Base-by-base conservation (phyloP, 2,113 vertebrate species). In the western clawed frog (Xenopus tropicalis) region DNA sequence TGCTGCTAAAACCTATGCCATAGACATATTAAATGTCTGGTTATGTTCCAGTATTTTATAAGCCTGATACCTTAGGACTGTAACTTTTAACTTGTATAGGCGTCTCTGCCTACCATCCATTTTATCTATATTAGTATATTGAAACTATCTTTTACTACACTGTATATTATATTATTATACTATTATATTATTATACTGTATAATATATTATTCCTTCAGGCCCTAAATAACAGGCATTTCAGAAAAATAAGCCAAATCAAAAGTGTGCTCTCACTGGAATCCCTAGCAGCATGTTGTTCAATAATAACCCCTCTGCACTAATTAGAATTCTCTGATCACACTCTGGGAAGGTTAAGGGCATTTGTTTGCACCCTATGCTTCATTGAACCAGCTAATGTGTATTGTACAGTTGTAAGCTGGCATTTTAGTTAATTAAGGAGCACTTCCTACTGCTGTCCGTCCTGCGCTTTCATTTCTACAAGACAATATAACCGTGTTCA, bases 401-500 rank as follows among this genome's bases (percentile, higher is more conserved):
- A 9, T 5, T 52, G 24, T 69, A 64, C 52, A 51, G 69, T 61
- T 66, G 73, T 48, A 68, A 37, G 46, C 44, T 19, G 68, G 24
- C 57, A n/a, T 69, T 61, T 54, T 51, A 52, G 56, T 74, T 74
- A 74, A 74, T 74, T 74, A 74, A 68, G 46, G 72, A 44, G 48
- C 72, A 42, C 65, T 68, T 74, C 56, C 56, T 68, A 42, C 43
- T 74, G 22, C 64, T 37, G 72, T 14, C 56, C 59, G 56, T 61
- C 72, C 24, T 11, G 21, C 37, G 66, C 54, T 48, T 58, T 46
- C n/a, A 64, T 23, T 48, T 61, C 61, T 61, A 61, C 57, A 68
- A 68, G 24, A 61, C 72, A 67, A 42, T 43, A 12, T 61, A 69
- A 54, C 24, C n/a, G 51, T 61, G 14, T 69, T 66, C 19, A 66